Conservation (phyloP, 2,888 invertebrate genomes). For the Xiphydria camelus region DNA sequence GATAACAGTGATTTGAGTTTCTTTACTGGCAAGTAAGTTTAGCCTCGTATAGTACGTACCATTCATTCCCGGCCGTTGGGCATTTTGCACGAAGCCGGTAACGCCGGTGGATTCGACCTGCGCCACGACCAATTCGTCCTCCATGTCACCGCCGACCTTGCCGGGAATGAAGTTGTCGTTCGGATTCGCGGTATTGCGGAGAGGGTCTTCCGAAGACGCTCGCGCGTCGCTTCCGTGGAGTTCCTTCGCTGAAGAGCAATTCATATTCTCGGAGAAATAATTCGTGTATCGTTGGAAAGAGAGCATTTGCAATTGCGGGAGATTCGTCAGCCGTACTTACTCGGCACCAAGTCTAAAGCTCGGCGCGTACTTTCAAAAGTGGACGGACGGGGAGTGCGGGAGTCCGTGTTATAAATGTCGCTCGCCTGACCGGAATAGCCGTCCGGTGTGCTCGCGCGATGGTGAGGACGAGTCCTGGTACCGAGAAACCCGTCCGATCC, state of each 20-base stretch:
- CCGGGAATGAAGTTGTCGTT: slow-evolving; percentile 7
- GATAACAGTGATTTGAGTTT: too few relatives aligned
- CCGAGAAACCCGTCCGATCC: slow-evolving; percentile 22
- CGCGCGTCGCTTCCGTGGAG: slow-evolving; percentile 6
- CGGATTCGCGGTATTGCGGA: slow-evolving; percentile 6
- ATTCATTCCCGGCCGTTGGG: slow-evolving; percentile 27
- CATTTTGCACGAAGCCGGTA: slow-evolving; percentile 7
- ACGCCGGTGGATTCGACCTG: slow-evolving; percentile 12
- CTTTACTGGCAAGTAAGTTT: too few relatives aligned
- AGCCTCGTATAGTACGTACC: too few relatives aligned
- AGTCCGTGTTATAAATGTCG: slow-evolving; percentile 34
- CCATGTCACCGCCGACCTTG: slow-evolving; percentile 16
- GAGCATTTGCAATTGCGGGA: too few relatives aligned
- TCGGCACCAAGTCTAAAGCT: slow-evolving; percentile 32
- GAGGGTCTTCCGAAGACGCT: too few relatives aligned
- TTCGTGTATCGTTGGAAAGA: too few relatives aligned
- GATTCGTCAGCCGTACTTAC: too few relatives aligned
- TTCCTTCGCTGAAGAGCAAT: slow-evolving; percentile 5
- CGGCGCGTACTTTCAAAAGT: slow-evolving; percentile 37
- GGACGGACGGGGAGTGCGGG: slow-evolving; percentile 32
- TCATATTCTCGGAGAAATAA: too few relatives aligned
- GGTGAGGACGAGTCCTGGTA: slow-evolving; percentile 28
- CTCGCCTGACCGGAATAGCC: slow-evolving; percentile 36
- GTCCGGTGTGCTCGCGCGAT: slow-evolving; percentile 33
- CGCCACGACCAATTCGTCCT: slow-evolving; percentile 11